A percentile compares a stretch with the other conserved stretches of the same genome.
These are phyloP conservation scores for Ctenopoma multispine DNA, from an alignment of 2,797 vertebrate species.

Conservation along the genomic window DNA sequence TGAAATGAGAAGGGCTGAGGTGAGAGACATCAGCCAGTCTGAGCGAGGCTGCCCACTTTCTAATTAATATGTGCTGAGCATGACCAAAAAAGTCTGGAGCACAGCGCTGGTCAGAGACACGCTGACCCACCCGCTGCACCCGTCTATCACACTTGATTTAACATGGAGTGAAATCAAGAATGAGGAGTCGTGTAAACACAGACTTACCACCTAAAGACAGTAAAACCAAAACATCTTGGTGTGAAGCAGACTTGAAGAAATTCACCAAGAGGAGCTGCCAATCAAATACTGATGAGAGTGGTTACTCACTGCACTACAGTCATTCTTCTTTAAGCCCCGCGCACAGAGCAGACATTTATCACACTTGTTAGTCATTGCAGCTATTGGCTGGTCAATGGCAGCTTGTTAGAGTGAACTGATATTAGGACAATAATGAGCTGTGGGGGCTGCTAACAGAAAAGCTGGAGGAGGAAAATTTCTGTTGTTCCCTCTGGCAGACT, in stretches of 20 bases:
- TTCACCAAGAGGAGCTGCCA: constrained; percentile 23
- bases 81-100: constrained; percentile 58
- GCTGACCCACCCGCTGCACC: constrained; percentile 38
- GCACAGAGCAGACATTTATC: constrained; percentile 19
- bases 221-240: constrained; percentile 60
- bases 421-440: constrained; percentile 59
- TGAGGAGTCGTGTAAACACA: constrained; percentile 55
- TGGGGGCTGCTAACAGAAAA: constrained; percentile 51
- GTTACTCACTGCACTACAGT: constrained; percentile 2
- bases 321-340: neutral
- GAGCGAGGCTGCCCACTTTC: constrained; percentile 64
- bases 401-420: constrained; percentile 67
- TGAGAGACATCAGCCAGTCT: constrained; percentile 66
- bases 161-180: constrained; percentile 37
- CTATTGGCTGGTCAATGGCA: constrained; percentile 54
- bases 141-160: constrained; percentile 54
- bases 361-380: constrained; percentile 49
- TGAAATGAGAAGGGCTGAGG: constrained; percentile 80
- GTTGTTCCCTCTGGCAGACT: constrained; percentile 70
- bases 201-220: constrained; percentile 64
- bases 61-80: constrained; percentile 80
- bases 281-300: constrained; percentile 13
- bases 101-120: constrained; percentile 39
- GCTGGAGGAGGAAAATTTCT: constrained; percentile 44
- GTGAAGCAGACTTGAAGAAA: constrained; percentile 61